Conservation (phyloP, 2,113 vertebrate genomes). For the Lepidothrix coronata region DNA sequence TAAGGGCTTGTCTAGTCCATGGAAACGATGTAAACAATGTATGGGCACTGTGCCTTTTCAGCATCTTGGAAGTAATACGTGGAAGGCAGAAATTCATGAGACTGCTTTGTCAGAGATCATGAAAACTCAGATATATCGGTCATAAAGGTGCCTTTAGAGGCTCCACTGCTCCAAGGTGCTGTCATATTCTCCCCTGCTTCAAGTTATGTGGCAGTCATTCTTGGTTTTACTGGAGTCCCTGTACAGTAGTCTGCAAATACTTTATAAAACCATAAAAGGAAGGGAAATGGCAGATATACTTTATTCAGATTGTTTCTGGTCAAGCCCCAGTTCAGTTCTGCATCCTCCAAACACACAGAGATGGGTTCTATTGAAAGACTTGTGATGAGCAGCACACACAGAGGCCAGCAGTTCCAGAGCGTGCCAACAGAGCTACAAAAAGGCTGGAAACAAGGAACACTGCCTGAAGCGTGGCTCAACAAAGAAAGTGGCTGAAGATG, state of each 20-base stretch:
- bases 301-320: neutral
- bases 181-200: neutral
- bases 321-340: neutral
- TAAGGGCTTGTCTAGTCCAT: neutral
- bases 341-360: neutral
- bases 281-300: neutral
- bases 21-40: neutral
- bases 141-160: neutral
- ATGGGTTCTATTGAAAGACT: neutral
- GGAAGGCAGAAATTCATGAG: neutral
- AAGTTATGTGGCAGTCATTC: neutral
- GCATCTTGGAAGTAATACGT: neutral
- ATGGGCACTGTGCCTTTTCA: neutral
- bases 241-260: neutral
- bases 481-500: neutral
- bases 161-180: neutral
- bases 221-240: neutral
- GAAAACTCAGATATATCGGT: neutral
- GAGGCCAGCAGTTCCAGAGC: neutral
- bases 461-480: neutral
- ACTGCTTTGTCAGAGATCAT: fast-evolving
- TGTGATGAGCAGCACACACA: fast-evolving
- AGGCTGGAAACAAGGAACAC: neutral
- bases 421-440: neutral
- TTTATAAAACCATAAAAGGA: neutral